phyloP scores from a whole-genome alignment of 1,140 invertebrate species.

The Asbolus verrucosus region DNA sequence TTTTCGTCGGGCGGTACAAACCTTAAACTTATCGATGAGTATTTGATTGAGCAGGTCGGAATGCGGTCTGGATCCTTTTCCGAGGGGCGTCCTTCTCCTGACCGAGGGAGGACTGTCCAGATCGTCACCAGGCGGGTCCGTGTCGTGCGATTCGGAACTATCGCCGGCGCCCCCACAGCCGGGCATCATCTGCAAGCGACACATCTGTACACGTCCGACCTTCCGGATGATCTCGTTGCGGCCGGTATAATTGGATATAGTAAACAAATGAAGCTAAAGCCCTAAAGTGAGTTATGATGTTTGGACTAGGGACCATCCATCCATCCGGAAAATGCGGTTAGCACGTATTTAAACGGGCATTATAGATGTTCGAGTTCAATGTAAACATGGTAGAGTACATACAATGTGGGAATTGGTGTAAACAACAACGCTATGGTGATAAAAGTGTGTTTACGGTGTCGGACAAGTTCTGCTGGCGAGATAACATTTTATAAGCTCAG shows the following conservation, averaged over 20 bases:
- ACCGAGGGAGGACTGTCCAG: conserved; percentile 68
- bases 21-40: conserved; percentile 74
- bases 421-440: background rate
- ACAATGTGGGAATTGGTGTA: background rate
- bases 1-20: conserved; percentile 62
- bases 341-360: no score
- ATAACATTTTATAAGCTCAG: conserved; percentile 37
- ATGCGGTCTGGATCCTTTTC: conserved; percentile 67
- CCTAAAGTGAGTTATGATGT: no score
- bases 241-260: no score
- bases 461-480: background rate
- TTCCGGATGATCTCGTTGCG: background rate
- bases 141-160: conserved; percentile 74
- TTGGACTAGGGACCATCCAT: background rate
- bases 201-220: background rate
- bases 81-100: conserved; percentile 54
- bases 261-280: no score
- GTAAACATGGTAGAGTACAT: no score
- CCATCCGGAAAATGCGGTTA: background rate
- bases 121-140: conserved; percentile 69
- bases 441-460: conserved; percentile 3
- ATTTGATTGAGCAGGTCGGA: conserved; percentile 74
- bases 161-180: conserved; percentile 68
- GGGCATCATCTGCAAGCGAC: conserved; percentile 68
- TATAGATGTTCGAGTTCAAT: no score